Evolutionary conservation across 2,888 invertebrate genomes (phyloP).

Genomic region (Nineta flava): DNA sequence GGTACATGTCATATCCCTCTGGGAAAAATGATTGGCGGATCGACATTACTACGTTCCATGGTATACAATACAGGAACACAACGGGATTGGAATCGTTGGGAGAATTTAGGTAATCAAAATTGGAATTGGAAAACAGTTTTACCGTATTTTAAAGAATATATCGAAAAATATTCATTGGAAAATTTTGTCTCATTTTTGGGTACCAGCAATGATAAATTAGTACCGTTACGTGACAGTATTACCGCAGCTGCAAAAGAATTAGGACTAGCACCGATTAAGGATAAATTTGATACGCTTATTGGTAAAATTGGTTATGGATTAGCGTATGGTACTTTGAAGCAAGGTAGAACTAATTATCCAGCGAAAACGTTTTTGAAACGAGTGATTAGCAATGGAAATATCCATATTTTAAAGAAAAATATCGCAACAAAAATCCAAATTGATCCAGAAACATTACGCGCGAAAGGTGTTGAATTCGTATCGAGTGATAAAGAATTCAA

Average conservation of each 20-base stretch:
- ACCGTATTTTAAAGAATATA: slow-evolving; percentile 28
- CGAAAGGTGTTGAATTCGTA: slow-evolving; percentile 24
- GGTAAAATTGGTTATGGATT: slow-evolving; percentile 18
- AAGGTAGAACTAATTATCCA: slow-evolving; percentile 25
- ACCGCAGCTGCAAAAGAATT: slow-evolving; percentile 29
- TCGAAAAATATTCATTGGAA: not conserved
- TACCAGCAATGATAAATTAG: slow-evolving; percentile 1
- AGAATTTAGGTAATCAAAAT: slow-evolving; percentile 34
- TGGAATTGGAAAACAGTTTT: slow-evolving; percentile 41
- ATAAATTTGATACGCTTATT: slow-evolving; percentile 15
- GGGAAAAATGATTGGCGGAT: slow-evolving; percentile 44
- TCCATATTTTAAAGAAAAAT: slow-evolving; percentile 39
- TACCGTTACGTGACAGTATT: slow-evolving; percentile 23
- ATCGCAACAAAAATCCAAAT: slow-evolving; percentile 37
- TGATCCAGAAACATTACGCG: slow-evolving; percentile 26
- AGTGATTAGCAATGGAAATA: slow-evolving; percentile 33
- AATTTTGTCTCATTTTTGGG: not conserved
- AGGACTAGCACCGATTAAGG: slow-evolving; percentile 19
- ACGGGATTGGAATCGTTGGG: slow-evolving; percentile 44
- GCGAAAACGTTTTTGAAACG: slow-evolving; percentile 28
- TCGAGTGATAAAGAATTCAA: not conserved
- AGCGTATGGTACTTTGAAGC: slow-evolving; percentile 18
- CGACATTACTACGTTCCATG: slow-evolving; percentile 42
- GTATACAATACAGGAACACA: slow-evolving; percentile 41
- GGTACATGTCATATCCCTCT: slow-evolving; percentile 31